Evolutionary conservation across 2,888 invertebrate species (phyloP).

Genomic region (Rhabditoides inermis): DNA sequence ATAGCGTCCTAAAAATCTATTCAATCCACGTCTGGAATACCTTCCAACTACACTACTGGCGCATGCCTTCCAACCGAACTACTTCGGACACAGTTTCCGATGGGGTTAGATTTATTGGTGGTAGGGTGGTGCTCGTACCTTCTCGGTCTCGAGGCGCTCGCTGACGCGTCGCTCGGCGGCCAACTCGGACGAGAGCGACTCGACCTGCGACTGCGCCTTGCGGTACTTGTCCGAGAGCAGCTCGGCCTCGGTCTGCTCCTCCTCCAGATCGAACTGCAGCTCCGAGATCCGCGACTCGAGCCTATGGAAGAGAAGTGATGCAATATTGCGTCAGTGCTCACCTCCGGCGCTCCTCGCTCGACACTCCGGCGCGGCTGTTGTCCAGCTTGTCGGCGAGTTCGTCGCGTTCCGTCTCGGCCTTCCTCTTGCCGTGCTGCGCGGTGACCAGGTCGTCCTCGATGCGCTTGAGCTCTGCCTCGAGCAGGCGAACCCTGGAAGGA

Average conservation of each 20-base stretch:
- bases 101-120: too few relatives aligned
- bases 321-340: slow-evolving; percentile 77
- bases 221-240: slow-evolving; percentile 72
- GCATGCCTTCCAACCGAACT: too few relatives aligned
- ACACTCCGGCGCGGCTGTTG: too few relatives aligned
- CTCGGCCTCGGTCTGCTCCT: slow-evolving; percentile 84
- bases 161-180: slow-evolving; percentile 63
- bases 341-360: slow-evolving; percentile 58
- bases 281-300: slow-evolving; percentile 82
- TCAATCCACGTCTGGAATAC: too few relatives aligned
- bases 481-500: slow-evolving; percentile 3
- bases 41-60: too few relatives aligned
- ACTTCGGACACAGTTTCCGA: too few relatives aligned
- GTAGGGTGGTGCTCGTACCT: slow-evolving; percentile 75
- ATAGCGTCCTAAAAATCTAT: too few relatives aligned
- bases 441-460: slow-evolving; percentile 10
- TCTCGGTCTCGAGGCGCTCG: slow-evolving; percentile 58
- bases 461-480: slow-evolving; percentile 17
- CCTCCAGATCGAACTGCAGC: slow-evolving; percentile 89
- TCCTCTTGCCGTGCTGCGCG: slow-evolving; percentile 7
- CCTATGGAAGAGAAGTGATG: slow-evolving; percentile 62
- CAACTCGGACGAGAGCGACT: slow-evolving; percentile 37
- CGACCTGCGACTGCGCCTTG: slow-evolving; percentile 65
- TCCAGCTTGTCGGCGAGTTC: slow-evolving; percentile 19
- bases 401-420: slow-evolving; percentile 12